Evolutionary conservation across 2,113 vertebrate species (phyloP).

Genomic region (Poeciliopsis retropinna): DNA sequence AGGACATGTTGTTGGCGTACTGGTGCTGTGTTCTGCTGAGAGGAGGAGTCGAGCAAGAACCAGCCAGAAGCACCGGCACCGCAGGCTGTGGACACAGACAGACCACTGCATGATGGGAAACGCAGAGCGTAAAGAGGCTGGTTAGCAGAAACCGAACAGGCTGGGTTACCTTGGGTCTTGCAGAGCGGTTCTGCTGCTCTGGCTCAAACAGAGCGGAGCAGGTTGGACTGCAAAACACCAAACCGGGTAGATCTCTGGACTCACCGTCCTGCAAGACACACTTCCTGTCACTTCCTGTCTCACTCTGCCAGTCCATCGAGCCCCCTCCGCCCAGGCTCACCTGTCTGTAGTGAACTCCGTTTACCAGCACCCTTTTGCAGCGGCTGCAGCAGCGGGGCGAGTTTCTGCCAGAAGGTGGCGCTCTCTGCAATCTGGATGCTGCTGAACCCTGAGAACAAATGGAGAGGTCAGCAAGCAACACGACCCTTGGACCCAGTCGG

Average conservation of each 20-base stretch:
- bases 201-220: conserved; percentile 86
- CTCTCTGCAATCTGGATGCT: conserved; percentile 31
- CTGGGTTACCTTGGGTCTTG: conserved; percentile 56
- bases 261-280: conserved; percentile 65
- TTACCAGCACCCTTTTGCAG: conserved; percentile 93
- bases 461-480: neutral
- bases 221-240: conserved; percentile 93
- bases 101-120: conserved; percentile 8
- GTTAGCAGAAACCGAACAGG: neutral
- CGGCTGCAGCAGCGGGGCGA: conserved; percentile 86
- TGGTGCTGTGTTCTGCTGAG: conserved; percentile 81
- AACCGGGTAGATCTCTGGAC: conserved; percentile 25
- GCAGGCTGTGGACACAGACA: conserved; percentile 23
- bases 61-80: neutral
- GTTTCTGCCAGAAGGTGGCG: conserved; percentile 15
- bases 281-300: conserved; percentile 16
- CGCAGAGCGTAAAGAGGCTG: neutral
- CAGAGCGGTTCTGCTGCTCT: conserved; percentile 13
- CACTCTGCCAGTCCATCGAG: neutral
- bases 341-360: conserved; percentile 82
- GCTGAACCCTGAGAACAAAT: conserved; percentile 29
- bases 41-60: neutral
- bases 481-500: too few species aligned
- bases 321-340: neutral
- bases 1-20: conserved; percentile 92